phyloP scores from a whole-genome alignment of 2,888 invertebrate species.

The Timema podura region DNA sequence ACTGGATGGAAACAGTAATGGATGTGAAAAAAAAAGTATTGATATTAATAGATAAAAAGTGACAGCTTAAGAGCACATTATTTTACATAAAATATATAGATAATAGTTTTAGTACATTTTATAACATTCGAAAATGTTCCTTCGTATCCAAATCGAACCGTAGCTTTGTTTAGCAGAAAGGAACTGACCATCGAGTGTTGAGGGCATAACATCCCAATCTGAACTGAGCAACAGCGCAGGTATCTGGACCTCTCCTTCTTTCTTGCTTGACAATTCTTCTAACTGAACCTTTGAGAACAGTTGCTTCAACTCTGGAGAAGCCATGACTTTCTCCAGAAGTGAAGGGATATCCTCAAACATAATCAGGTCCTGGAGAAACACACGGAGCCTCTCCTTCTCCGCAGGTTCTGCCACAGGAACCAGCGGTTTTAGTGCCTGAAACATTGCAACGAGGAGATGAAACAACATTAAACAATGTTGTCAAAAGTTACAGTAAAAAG shows the following conservation, averaged over 20 bases:
- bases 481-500: no score
- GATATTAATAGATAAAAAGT: no score
- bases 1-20: no score
- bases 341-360: conserved; percentile 41
- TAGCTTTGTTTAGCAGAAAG: not conserved
- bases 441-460: no score
- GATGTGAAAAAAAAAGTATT: no score
- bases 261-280: conserved; percentile 41
- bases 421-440: conserved; percentile 26
- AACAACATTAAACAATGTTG: no score
- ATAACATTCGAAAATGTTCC: conserved; percentile 48
- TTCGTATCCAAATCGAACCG: no score
- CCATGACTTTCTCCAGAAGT: conserved; percentile 42
- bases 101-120: conserved; percentile 45
- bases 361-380: conserved; percentile 46
- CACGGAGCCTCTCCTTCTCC: conserved; percentile 45
- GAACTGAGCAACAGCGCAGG: conserved; percentile 46
- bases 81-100: no score
- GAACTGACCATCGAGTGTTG: conserved; percentile 45
- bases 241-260: conserved; percentile 39
- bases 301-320: conserved; percentile 40
- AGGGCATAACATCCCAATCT: conserved; percentile 44
- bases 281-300: conserved; percentile 45
- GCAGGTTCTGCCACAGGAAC: conserved; percentile 26
- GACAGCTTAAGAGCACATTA: no score